A percentile compares a stretch with the other conserved stretches of the same genome.
Evolutionary conservation across 1,140 invertebrate genomes (phyloP).

Genomic region (Drosophila orosa): DNA sequence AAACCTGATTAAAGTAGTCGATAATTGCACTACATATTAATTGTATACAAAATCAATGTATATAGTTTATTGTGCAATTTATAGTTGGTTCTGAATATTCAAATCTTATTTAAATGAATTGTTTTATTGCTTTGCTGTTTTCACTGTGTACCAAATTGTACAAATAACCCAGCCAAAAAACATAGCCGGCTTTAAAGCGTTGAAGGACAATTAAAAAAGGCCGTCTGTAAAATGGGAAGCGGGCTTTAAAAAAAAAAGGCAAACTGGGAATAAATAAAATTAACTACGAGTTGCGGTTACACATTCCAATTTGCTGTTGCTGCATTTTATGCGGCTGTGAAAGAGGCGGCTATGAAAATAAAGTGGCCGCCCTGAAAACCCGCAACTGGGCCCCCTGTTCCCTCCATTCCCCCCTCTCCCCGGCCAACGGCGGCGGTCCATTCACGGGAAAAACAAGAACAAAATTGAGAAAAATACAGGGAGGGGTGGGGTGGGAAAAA

Average conservation of each 20-base stretch:
- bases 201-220: conserved; percentile 31
- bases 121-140: background rate
- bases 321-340: conserved; percentile 81
- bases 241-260: conserved; percentile 25
- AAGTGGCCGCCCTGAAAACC: conserved; percentile 69
- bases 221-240: conserved; percentile 8
- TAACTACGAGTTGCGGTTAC: conserved; percentile 80
- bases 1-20: background rate
- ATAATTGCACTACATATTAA: background rate
- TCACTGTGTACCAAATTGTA: background rate
- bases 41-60: background rate
- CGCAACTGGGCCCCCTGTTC: conserved; percentile 21
- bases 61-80: no score
- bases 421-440: conserved; percentile 2
- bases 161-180: conserved; percentile 3
- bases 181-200: conserved; percentile 50
- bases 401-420: background rate
- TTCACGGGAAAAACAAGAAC: conserved; percentile 34
- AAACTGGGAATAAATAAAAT: conserved; percentile 74
- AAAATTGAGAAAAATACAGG: conserved; percentile 29
- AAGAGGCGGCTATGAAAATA: conserved; percentile 81
- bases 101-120: no score
- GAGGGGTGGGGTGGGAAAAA: background rate
- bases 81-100: background rate
- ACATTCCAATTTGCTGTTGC: conserved; percentile 81